Base-by-base conservation (phyloP, 2,113 vertebrate genomes). In the Tyto alba region DNA sequence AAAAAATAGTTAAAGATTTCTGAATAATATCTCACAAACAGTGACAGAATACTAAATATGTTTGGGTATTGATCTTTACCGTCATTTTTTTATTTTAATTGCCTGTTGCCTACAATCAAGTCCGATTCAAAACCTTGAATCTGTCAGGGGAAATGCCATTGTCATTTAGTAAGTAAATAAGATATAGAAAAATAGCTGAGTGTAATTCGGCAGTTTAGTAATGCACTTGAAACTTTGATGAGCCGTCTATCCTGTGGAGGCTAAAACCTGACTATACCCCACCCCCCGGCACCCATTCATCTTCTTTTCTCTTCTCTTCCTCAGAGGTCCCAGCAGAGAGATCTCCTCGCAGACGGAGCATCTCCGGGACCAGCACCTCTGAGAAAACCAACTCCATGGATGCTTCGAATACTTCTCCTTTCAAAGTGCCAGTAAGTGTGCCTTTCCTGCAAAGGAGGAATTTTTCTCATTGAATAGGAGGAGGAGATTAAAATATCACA, bases 261-360 rank as follows among this genome's bases (percentile, higher is more conserved):
- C 53, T 71, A 80, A 80, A 89, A 57, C 57, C 83, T 82, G 55
- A 40, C 50, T 75, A 16, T 67, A 90, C 73, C 71, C 84, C 86
- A 92, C 93, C 64, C 64, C 93, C 20, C 20, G 36, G 93, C 85
- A 41, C 77, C 90, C 77, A 63, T 88, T 94, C 88, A 95, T 71
- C 62, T 93, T 75, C 38, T 92, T 95, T 69, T 38, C 69, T 59
- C 74, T 63, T 91, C 52, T 96, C 78, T 91, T 90, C 90, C 87
- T 36, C 95, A 99, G 99, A 99, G 97, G 99, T 98, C 96, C 99
- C 99, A 86, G 98, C 98, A 92, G 99, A 99, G 97, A 98, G 98
- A 56, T 99, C 99, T 93, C 99, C 99, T 45, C 98, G 99, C 92
- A 99, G 99, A 97, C 98, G 99, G 98, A 99, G 99, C 85, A 99